phyloP scores from a whole-genome alignment of 1,140 invertebrate genomes.

The Chlorops oryzae region DNA sequence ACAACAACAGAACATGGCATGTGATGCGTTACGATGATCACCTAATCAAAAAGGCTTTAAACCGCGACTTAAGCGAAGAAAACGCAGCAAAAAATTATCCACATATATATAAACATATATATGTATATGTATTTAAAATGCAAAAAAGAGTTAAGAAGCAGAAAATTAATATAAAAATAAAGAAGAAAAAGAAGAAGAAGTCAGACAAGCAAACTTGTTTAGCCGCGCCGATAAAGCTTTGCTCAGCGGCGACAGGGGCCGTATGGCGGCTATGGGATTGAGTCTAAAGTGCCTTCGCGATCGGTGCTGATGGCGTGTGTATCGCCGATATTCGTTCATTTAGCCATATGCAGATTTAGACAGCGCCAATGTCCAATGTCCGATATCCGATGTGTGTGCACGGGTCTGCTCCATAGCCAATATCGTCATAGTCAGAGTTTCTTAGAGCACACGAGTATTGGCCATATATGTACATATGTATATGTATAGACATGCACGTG shows the following conservation, averaged over 20 bases:
- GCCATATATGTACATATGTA: too few relatives aligned
- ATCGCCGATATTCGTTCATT: too few relatives aligned
- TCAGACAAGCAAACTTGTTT: too few relatives aligned
- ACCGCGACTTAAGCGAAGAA: conserved; percentile 10
- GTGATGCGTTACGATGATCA: conserved; percentile 21
- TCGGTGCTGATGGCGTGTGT: neutral
- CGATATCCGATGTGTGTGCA: too few relatives aligned
- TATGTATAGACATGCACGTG: too few relatives aligned
- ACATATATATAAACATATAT: neutral
- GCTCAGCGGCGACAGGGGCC: neutral
- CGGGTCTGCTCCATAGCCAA: too few relatives aligned
- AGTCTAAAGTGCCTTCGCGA: neutral
- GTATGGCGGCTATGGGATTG: neutral
- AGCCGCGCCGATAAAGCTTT: too few relatives aligned
- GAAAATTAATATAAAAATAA: neutral
- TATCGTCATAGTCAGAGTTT: too few relatives aligned
- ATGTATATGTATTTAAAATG: neutral
- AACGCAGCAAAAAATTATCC: neutral
- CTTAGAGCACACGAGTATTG: too few relatives aligned
- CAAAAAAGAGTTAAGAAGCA: conserved; percentile 6
- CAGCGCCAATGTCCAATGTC: too few relatives aligned
- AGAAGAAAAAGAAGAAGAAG: neutral
- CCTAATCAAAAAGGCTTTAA: conserved; percentile 22
- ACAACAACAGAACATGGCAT: conserved; percentile 18
- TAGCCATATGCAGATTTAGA: neutral